Conservation (phyloP, 2,113 vertebrate species). For the Scortum barcoo region DNA sequence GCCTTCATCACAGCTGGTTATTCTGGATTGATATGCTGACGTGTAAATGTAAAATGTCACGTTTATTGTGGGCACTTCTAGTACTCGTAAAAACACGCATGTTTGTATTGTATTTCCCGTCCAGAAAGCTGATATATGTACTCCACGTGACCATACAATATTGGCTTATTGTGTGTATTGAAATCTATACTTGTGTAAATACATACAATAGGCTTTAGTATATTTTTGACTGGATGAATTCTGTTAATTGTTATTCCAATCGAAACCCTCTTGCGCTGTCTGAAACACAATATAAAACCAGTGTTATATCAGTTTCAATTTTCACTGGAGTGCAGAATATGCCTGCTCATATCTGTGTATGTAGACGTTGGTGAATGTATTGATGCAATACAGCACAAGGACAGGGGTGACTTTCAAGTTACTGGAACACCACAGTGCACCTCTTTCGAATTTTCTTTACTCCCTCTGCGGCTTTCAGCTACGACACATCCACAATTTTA, state of each 20-base stretch:
- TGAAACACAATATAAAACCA: constrained; percentile 34
- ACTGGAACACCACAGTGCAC: constrained; percentile 9
- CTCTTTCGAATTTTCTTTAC: constrained; percentile 26
- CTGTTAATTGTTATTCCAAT: constrained; percentile 27
- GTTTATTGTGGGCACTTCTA: constrained; percentile 74
- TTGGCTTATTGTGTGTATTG: constrained; percentile 74
- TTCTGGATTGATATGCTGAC: constrained; percentile 75
- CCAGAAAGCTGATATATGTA: constrained; percentile 66
- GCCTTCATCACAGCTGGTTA: constrained; percentile 67
- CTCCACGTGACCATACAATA: constrained; percentile 67
- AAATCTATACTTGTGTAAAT: constrained; percentile 68
- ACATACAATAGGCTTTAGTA: constrained; percentile 73
- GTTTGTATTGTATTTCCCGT: constrained; percentile 75
- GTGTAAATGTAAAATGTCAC: constrained; percentile 79
- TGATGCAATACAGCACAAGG: constrained; percentile 76
- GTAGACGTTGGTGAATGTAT: constrained; percentile 79
- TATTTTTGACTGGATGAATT: constrained; percentile 59
- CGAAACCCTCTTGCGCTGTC: constrained; percentile 32
- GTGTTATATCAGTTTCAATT: constrained; percentile 34
- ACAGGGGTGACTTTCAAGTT: constrained; percentile 61
- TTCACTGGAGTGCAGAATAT: constrained; percentile 53
- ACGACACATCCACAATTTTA: constrained; percentile 28
- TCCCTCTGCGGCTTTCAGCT: constrained; percentile 20
- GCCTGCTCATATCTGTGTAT: constrained; percentile 55
- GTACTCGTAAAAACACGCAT: constrained; percentile 77